phyloP scores from a whole-genome alignment of 2,888 invertebrate species.

The Andricus quercusramuli region DNA sequence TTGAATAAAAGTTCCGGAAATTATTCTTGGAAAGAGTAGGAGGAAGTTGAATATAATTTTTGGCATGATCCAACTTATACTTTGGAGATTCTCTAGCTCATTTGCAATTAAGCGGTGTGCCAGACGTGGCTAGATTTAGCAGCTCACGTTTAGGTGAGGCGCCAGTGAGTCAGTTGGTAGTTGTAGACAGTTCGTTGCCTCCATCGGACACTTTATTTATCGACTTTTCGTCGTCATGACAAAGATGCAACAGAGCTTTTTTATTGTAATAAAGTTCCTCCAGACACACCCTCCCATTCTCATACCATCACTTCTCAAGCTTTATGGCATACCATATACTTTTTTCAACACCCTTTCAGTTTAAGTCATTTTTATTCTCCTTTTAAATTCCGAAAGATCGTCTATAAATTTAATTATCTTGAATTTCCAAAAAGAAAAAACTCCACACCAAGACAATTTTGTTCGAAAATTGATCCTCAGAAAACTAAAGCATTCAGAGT shows the following conservation, averaged over 20 bases:
- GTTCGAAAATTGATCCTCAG: no score
- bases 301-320: not conserved
- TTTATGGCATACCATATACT: not conserved
- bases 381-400: not conserved
- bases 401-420: no score
- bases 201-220: constrained; percentile 54
- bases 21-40: not conserved
- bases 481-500: no score
- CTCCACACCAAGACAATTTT: no score
- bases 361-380: not conserved
- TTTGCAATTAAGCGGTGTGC: constrained; percentile 17
- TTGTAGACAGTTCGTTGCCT: constrained; percentile 52
- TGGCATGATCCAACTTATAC: not conserved
- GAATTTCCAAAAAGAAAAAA: no score
- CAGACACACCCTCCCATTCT: not conserved
- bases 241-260: constrained; percentile 21
- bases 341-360: not conserved
- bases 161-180: constrained; percentile 23
- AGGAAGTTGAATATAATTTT: constrained; percentile 18
- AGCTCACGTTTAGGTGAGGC: constrained; percentile 29
- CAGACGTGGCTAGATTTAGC: constrained; percentile 14
- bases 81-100: not conserved
- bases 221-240: constrained; percentile 62
- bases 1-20: not conserved
- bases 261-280: constrained; percentile 12